Percentiles rank a stretch among this genome's conserved stretches.
Evolutionary conservation across 2,888 invertebrate genomes (phyloP).

Genomic region (Unio pictorum): DNA sequence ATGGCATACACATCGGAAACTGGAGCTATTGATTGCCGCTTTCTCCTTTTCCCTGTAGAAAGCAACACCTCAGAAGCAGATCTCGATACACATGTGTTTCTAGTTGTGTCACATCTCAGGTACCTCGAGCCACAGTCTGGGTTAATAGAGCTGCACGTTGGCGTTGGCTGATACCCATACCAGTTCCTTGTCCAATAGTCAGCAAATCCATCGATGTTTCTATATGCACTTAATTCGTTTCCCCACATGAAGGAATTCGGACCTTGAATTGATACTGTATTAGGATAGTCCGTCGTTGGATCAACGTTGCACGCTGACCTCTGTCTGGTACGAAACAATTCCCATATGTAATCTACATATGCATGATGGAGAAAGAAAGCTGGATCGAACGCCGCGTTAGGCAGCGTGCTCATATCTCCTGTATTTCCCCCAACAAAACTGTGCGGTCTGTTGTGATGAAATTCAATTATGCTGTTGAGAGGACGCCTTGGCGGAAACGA

Average conservation of each 20-base stretch:
- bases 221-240: conserved; percentile 8
- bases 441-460: conserved; percentile 39
- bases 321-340: conserved; percentile 31
- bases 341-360: conserved; percentile 49
- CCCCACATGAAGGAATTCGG: conserved; percentile 9
- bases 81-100: conserved; percentile 26
- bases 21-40: too few species aligned
- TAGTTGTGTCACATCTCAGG: conserved; percentile 22
- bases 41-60: too few species aligned
- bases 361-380: conserved; percentile 48
- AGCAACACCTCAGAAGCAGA: conserved; percentile 18
- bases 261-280: neutral
- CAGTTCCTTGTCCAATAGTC: conserved; percentile 19
- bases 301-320: conserved; percentile 7
- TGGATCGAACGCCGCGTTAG: conserved; percentile 37
- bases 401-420: conserved; percentile 17
- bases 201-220: conserved; percentile 10
- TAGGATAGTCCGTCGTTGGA: conserved; percentile 15
- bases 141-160: conserved; percentile 17
- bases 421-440: conserved; percentile 45
- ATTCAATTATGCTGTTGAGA: conserved; percentile 32
- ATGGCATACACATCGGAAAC: too few species aligned
- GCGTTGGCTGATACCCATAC: conserved; percentile 16
- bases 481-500: conserved; percentile 10
- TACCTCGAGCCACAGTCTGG: conserved; percentile 34